phyloP scores from a whole-genome alignment of 1,140 invertebrate genomes.

The Schlechtendalia chinensis region DNA sequence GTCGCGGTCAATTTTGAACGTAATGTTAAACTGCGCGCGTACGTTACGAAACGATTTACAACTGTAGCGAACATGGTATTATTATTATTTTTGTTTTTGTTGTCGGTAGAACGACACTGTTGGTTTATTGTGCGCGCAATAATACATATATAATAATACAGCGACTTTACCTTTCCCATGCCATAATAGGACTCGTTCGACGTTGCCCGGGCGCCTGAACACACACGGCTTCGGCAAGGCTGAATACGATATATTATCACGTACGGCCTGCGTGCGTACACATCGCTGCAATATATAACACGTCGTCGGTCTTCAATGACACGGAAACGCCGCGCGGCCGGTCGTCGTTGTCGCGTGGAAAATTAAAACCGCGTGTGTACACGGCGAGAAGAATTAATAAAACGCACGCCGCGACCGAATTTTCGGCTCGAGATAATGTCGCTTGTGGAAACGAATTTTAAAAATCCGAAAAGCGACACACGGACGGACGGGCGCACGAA shows the following conservation, averaged over 20 bases:
- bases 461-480: no score
- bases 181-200: constrained; percentile 38
- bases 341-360: background rate
- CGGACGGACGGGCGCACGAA: background rate
- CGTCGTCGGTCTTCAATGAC: constrained; percentile 31
- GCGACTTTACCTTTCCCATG: constrained; percentile 26
- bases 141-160: no score
- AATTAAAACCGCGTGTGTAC: background rate
- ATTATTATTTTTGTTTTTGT: background rate
- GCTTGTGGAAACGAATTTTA: background rate
- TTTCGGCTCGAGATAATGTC: background rate
- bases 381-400: background rate
- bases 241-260: no score
- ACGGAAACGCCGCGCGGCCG: background rate
- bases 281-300: background rate
- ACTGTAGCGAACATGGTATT: no score
- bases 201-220: background rate
- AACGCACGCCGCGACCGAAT: background rate
- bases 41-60: no score
- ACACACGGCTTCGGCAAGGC: background rate
- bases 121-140: background rate
- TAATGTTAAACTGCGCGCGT: no score
- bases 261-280: no score
- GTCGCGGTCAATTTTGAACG: no score
- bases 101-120: no score